Base-by-base conservation (phyloP, 2,888 invertebrate genomes). In the Eilema depressum region DNA sequence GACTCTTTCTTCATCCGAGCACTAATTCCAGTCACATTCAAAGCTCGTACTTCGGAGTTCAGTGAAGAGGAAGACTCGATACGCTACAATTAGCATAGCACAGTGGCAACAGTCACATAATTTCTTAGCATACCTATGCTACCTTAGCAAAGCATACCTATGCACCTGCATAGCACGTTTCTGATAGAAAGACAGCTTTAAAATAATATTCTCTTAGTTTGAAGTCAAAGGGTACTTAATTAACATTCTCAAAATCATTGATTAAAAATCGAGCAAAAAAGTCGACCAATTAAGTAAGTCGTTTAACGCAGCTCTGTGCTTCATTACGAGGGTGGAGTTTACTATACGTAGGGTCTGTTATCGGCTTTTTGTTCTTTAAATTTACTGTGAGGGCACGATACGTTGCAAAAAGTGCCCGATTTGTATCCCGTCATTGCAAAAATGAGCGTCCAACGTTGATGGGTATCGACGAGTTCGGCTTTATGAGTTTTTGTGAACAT, bases 251-350 rank as follows among this genome's bases (percentile, higher is more conserved):
- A 41, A 17, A 75, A 73, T 63, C 60, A 30, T 67, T 76, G 71
- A 80, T 83, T 80, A n/a, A 53, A 53, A 53, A 53, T 53, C n/a
- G 3, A 53, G n/a, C n/a, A 53, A 53, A 53, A 63, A 80, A 80
- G 67, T 73, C 73, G 47, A 66, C 75, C 75, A 80, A 81, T 81
- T 78, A 76, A 75, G 75, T 67, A 63, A 77, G 74, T 82, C 70
- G 73, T 80, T 75, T 73, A 78, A 76, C 76, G 69, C 76, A 78
- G 70, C n/a, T 75, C 66, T 79, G 80, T 75, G 80, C 82, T 76
- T 71, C 25, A 33, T 63, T 25, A 67, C 63, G 47, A 64, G 66
- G 66, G 68, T 47, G 62, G 28, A 61, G 62, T 60, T 73, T 64
- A 41, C 26, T 74, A 71, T 65, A 70, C 63, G 57, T 7, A 4